Percentiles rank a stretch among this genome's conserved stretches.
phyloP scores from a whole-genome alignment of 2,113 vertebrate genomes.

The Antennarius striatus region DNA sequence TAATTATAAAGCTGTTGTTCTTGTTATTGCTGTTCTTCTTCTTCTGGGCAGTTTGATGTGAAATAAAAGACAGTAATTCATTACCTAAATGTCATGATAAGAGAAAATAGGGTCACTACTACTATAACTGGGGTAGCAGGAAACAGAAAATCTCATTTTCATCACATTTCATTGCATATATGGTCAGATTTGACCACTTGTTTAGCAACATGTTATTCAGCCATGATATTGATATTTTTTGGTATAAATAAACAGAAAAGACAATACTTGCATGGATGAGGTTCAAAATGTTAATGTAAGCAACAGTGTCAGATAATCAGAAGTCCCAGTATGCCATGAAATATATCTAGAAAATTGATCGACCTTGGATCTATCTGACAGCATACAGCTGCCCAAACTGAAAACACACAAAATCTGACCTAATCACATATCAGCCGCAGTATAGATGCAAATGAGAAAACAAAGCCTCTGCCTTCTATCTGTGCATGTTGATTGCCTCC shows the following conservation, averaged over 20 bases:
- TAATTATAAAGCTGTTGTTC: too few species aligned
- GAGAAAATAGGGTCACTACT: too few species aligned
- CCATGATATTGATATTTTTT: slow-evolving; percentile 7
- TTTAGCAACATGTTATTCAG: slow-evolving; percentile 24
- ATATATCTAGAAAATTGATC: slow-evolving; percentile 34
- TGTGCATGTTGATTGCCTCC: slow-evolving; percentile 7
- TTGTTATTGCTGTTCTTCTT: too few species aligned
- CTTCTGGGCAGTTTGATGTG: too few species aligned
- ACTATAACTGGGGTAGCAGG: background rate
- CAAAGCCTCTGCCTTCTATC: slow-evolving; percentile 1
- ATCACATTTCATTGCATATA: slow-evolving; percentile 11
- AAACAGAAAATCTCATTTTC: slow-evolving; percentile 19
- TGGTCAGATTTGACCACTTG: too few species aligned
- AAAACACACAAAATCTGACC: too few species aligned
- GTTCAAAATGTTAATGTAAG: background rate
- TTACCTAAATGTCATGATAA: too few species aligned
- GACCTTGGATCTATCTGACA: background rate
- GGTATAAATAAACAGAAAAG: background rate
- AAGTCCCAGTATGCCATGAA: slow-evolving; percentile 8
- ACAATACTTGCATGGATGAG: background rate
- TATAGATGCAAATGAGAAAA: slow-evolving; percentile 35
- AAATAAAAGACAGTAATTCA: too few species aligned
- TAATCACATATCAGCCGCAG: slow-evolving; percentile 21
- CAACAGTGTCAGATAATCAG: background rate
- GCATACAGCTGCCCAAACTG: too few species aligned